Evolutionary conservation across 2,888 invertebrate genomes (phyloP).

Genomic region (Leptopilina drosophilae): DNA sequence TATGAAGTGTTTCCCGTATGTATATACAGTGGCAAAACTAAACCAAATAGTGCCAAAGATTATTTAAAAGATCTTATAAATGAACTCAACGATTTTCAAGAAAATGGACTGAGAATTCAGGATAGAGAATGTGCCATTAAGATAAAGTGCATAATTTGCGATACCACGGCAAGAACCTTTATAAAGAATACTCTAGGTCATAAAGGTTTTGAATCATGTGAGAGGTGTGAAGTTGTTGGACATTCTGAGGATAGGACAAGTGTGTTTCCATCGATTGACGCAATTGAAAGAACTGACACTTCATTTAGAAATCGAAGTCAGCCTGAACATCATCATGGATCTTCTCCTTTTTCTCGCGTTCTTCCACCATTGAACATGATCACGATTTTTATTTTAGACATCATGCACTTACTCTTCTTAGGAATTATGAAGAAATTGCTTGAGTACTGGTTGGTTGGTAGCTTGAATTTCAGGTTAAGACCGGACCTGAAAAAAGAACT

Average conservation of each 20-base stretch:
- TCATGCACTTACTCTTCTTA: too few relatives aligned
- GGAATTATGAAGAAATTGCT: too few relatives aligned
- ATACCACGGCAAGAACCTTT: slow-evolving; percentile 5
- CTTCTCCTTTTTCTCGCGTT: too few relatives aligned
- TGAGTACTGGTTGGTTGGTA: too few relatives aligned
- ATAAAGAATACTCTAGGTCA: background rate
- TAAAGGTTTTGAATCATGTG: slow-evolving; percentile 1
- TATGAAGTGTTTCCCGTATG: slow-evolving; percentile 26
- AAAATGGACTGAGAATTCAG: slow-evolving; percentile 1
- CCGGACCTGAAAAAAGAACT: too few relatives aligned
- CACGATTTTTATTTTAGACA: too few relatives aligned
- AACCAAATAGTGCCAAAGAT: slow-evolving; percentile 31
- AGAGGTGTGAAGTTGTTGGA: slow-evolving; percentile 1
- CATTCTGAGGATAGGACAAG: background rate
- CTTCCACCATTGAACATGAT: too few relatives aligned
- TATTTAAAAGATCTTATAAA: slow-evolving; percentile 7
- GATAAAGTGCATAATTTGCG: slow-evolving; percentile 11
- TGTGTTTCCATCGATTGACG: too few relatives aligned
- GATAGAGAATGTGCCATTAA: background rate
- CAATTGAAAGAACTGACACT: too few relatives aligned
- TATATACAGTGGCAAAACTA: slow-evolving; percentile 7
- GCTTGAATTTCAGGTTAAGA: too few relatives aligned
- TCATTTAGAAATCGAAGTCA: too few relatives aligned
- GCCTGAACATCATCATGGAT: too few relatives aligned
- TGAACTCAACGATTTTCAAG: background rate